These are phyloP conservation scores for Hydropsyche betteni DNA, from an alignment of 2,888 invertebrate species.

Conservation along the genomic window DNA sequence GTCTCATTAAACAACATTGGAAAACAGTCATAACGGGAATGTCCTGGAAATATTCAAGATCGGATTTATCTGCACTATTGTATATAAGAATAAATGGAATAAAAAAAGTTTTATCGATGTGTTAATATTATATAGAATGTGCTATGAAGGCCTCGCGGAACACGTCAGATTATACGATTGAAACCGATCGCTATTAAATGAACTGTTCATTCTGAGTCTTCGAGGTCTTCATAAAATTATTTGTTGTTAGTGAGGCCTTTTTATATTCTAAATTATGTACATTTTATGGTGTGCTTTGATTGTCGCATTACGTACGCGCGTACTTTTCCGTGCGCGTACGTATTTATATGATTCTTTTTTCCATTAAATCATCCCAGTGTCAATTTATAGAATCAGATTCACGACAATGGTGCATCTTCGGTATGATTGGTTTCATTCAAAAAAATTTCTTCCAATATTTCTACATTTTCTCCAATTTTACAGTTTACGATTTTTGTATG, in stretches of 20 bases:
- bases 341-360: not conserved
- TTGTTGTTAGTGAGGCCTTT: constrained; percentile 40
- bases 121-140: constrained; percentile 28
- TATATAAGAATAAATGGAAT: no score
- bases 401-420: no score
- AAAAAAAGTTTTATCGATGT: constrained; percentile 20
- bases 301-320: not conserved
- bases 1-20: constrained; percentile 3
- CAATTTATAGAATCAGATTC: no score
- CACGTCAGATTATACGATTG: not conserved
- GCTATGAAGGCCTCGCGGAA: constrained; percentile 14
- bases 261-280: constrained; percentile 38
- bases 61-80: no score
- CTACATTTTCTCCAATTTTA: no score
- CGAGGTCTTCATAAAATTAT: constrained; percentile 25
- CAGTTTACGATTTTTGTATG: no score
- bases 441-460: no score
- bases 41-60: not conserved
- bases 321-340: not conserved
- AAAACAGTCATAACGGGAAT: not conserved
- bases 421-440: no score
- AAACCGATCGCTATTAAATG: no score
- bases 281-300: constrained; percentile 33
- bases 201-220: not conserved
- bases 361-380: no score